Evolutionary conservation across 2,113 vertebrate species (phyloP), one percentile per base, ranked within the genome.

Genomic region (Charina bottae): DNA sequence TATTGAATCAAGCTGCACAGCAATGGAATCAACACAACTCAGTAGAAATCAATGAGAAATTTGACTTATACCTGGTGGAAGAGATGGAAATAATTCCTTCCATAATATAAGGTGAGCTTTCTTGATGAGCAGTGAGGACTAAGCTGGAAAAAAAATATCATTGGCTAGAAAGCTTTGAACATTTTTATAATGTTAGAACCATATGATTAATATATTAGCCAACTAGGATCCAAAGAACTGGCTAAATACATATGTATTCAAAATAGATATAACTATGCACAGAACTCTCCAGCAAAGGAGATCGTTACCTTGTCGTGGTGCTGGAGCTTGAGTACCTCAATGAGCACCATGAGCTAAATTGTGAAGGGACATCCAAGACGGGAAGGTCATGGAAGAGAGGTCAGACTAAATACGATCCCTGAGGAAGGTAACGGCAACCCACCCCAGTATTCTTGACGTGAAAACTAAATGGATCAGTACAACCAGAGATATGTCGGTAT

Each of bases 1-100:
- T 0, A 0, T 83, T 78, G 85, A 0, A 72, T 28, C 0, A 0
- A 46, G 7, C 6, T 2, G 23, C 85, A 6, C 64, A 0, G 64
- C 33, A 86, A 26, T 89, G 90, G 84, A 78, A 15, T 3, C 26
- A 91, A 4, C 46, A 23, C 26, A 91, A 6, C 46, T 23, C 42
- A 68, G 17, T 42, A 49, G 10, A 59, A 58, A 89, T 88, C 1
- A 15, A 56, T 54, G 64, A 46, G 84, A 33, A 1, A 53, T 72
- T 10, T 87, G 58, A 49, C 2, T 59, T 83, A 21, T 24, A n/a
- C 49, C 28, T 46, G 56, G 53, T 12, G 19, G 55, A 64, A 26
- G 12, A 23, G 10, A 33, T 89, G 26, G 26, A 42, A 91, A 89
- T 60, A 85, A 10, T 3, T 0, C 42, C 24, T 94, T 26, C 37